phyloP scores from a whole-genome alignment of 53 echinoderm and acorn worm species.

The Zoroaster sp. region DNA sequence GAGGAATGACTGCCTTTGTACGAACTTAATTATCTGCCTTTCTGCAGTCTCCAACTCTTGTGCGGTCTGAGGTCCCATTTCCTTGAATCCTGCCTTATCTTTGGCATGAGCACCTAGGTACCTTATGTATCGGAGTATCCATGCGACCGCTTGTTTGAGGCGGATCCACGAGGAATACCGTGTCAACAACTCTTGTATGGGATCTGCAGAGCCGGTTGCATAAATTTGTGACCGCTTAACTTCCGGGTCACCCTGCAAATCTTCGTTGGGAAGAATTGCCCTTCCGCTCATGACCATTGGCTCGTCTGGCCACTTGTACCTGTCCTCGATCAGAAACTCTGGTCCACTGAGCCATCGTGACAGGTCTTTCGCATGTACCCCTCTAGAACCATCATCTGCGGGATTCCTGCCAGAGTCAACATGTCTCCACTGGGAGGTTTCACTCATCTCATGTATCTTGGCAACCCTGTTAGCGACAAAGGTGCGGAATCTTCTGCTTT shows the following conservation, averaged over 20 bases:
- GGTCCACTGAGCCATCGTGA: slow-evolving; percentile 49
- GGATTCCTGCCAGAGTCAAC: slow-evolving; percentile 49
- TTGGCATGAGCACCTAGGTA: not conserved
- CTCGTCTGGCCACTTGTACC: slow-evolving; percentile 36
- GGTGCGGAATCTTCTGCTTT: slow-evolving; percentile 60
- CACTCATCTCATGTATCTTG: slow-evolving; percentile 53
- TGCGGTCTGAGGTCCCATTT: not conserved
- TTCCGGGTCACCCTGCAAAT: slow-evolving; percentile 37
- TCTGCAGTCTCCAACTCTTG: slow-evolving; percentile 36
- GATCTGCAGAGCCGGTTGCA: not conserved
- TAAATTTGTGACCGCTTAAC: slow-evolving; percentile 38
- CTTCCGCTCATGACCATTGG: not conserved
- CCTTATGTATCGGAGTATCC: slow-evolving; percentile 27
- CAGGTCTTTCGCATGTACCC: slow-evolving; percentile 17
- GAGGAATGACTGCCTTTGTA: slow-evolving; percentile 31
- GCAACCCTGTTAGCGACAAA: slow-evolving; percentile 63
- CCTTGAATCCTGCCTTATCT: not conserved
- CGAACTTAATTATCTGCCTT: slow-evolving; percentile 38
- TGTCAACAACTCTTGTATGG: slow-evolving; percentile 9
- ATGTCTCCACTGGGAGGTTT: slow-evolving; percentile 54
- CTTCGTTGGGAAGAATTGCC: not conserved
- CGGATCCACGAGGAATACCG: slow-evolving; percentile 60
- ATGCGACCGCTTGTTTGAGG: slow-evolving; percentile 36
- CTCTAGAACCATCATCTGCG: slow-evolving; percentile 61
- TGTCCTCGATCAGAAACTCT: slow-evolving; percentile 19